Evolutionary conservation across 2,797 vertebrate species (phyloP), one percentile per base, ranked within the genome.

Genomic region (Kryptopterus vitreolus): DNA sequence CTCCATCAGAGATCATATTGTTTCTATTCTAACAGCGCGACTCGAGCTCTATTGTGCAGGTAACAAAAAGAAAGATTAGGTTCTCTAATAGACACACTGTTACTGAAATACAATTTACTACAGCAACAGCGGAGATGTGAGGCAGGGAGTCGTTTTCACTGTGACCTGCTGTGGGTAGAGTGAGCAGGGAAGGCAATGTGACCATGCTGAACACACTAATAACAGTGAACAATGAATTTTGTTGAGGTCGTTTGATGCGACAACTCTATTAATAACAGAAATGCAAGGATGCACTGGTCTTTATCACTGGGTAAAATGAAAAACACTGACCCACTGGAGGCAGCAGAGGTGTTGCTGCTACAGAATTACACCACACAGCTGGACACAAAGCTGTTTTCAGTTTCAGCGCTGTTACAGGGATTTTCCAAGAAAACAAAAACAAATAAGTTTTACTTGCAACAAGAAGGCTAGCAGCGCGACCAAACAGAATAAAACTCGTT

Each of bases 11-110:
- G 50, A 68, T 48, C 46, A 62, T 29, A 85, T 83, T 81, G 86
- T 85, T 87, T 81, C n/a, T 77, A 84, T 74, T 72, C 81, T 82
- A 79, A 83, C 75, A 68, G 69, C n/a, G 24, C 76, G 50, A 55
- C 46, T 61, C 29, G 24, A 38, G 18, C 35, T 16, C 13, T 26
- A 38, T 24, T 46, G 35, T 16, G 12, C 20, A 0, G 43, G 48
- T 69, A 26, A 48, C 65, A 46, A 68, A n/a, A 26, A 29, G 66
- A 48, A 8, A 31, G 3, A 50, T 13, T 26, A 46, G 5, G n/a
- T 46, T 24, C 38, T 43, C 46, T 68, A 46, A 68, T 46, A 68
- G 65, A 2, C 4, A 2, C 33, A 3, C 43, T 18, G 2, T 29
- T 26, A 48, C 38, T 69, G 43, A 50, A 20, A 22, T 68, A 13